phyloP scores from a whole-genome alignment of 64 coral and sea anemone species.

The Acropora tenuis region DNA sequence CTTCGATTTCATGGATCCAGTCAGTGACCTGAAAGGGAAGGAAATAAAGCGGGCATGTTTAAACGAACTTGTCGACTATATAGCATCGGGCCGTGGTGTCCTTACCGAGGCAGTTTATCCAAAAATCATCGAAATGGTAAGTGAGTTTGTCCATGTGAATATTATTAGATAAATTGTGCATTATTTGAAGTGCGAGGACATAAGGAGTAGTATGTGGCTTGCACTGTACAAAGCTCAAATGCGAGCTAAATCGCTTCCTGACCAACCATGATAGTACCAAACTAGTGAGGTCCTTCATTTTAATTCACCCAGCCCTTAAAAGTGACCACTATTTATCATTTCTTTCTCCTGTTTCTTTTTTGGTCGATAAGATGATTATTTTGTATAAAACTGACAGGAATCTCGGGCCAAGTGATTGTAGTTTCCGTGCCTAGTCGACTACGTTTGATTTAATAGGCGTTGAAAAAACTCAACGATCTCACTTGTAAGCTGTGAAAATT shows the following conservation, averaged over 20 bases:
- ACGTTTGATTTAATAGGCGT: slow-evolving; percentile 20
- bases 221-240: slow-evolving; percentile 21
- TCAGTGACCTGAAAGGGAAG: slow-evolving; percentile 96
- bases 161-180: not conserved
- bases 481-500: not conserved
- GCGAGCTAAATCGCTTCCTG: slow-evolving; percentile 22
- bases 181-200: not conserved
- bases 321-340: not conserved
- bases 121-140: slow-evolving; percentile 98
- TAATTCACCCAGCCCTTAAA: not conserved
- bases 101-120: slow-evolving; percentile 93
- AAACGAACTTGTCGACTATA: slow-evolving; percentile 98
- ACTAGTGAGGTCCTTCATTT: not conserved
- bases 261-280: not conserved
- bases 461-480: slow-evolving; percentile 26
- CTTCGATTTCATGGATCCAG: slow-evolving; percentile 99
- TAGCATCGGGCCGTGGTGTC: slow-evolving; percentile 93
- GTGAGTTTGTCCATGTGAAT: slow-evolving; percentile 25
- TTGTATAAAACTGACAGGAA: not conserved
- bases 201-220: slow-evolving; percentile 2
- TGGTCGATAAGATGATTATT: not conserved
- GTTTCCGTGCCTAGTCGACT: not conserved
- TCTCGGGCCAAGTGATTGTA: not conserved
- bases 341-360: not conserved
- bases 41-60: slow-evolving; percentile 97